Percentiles rank a stretch among this genome's conserved stretches.
These are phyloP conservation scores for Cephalopterus ornatus DNA, from an alignment of 2,113 vertebrate species.

Conservation along the genomic window DNA sequence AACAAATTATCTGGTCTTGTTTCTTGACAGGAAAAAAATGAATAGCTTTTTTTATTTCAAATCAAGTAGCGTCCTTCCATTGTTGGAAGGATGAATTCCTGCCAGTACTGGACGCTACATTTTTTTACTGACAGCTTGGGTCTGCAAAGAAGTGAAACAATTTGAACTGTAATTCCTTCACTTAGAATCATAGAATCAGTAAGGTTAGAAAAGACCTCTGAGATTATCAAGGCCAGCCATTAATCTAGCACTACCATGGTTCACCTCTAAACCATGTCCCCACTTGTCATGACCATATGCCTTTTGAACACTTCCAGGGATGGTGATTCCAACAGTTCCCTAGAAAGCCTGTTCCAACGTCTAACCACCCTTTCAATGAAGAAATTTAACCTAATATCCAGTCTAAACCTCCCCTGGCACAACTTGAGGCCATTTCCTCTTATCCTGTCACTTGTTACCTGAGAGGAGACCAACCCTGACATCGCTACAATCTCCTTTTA, in stretches of 20 bases:
- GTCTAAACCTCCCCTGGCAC: not conserved
- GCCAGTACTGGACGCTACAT: not conserved
- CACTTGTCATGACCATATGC: not conserved
- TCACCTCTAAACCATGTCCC: not conserved
- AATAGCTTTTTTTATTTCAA: not conserved
- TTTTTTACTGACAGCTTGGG: not conserved
- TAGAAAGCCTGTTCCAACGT: not conserved
- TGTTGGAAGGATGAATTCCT: not conserved
- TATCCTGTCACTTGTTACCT: not conserved
- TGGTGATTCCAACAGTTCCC: not conserved
- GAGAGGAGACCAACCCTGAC: rapidly evolving
- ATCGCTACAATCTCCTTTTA: not conserved
- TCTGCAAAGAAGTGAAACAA: not conserved
- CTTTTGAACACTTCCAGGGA: not conserved
- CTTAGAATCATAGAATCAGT: not conserved
- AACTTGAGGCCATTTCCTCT: not conserved
- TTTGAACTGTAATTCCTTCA: not conserved
- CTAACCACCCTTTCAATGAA: not conserved
- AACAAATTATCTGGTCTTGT: not conserved
- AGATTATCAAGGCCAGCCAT: not conserved
- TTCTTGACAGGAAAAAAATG: not conserved
- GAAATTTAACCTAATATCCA: not conserved
- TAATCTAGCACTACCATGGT: not conserved
- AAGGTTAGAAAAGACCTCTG: not conserved
- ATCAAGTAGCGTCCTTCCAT: not conserved